Evolutionary conservation across 2,797 vertebrate species (phyloP).

Genomic region (Alca torda): DNA sequence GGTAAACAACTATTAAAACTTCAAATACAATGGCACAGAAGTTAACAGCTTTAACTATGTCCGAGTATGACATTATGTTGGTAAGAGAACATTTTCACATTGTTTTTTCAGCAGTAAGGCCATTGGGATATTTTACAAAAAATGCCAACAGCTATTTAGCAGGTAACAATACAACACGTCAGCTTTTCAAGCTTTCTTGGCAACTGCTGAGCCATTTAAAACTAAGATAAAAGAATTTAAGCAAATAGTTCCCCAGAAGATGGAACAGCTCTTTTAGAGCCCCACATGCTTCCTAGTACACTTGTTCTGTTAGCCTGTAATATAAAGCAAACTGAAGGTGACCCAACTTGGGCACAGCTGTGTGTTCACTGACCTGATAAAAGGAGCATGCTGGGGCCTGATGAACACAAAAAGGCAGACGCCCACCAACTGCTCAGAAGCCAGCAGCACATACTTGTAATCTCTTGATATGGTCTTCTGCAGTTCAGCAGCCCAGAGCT

Average conservation of each 20-base stretch:
- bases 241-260: not conserved
- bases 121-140: not conserved
- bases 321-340: not conserved
- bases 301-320: not conserved
- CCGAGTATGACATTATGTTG: not conserved
- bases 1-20: not conserved
- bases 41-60: not conserved
- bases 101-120: not conserved
- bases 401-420: slow-evolving; percentile 97
- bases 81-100: not conserved
- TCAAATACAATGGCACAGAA: not conserved
- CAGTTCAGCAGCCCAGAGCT: slow-evolving; percentile 98
- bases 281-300: not conserved
- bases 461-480: slow-evolving; percentile 97
- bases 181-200: not conserved
- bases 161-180: not conserved
- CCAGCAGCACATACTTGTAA: slow-evolving; percentile 94
- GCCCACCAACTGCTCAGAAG: slow-evolving; percentile 96
- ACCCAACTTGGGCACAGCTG: not conserved
- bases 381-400: slow-evolving; percentile 95
- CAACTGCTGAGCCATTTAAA: not conserved
- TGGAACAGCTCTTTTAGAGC: not conserved
- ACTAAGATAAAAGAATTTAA: not conserved
- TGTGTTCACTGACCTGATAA: slow-evolving; percentile 82
- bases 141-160: not conserved